Percentiles rank a stretch among this genome's conserved stretches.
Conservation (phyloP, 2,888 invertebrate genomes). For the Drosophila quinaria region DNA sequence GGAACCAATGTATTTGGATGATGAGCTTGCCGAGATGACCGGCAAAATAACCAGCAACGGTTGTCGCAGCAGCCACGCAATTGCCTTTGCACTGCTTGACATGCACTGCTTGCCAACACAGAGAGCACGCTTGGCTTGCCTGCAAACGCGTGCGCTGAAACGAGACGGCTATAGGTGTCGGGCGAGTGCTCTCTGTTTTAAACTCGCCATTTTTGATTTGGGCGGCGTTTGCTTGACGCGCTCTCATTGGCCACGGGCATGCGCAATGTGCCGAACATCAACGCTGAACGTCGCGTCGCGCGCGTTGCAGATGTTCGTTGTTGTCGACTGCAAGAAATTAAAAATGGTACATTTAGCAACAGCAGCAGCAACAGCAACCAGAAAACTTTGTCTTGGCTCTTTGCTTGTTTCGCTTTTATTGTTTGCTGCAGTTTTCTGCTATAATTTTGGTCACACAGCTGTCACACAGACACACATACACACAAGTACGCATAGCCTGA, state of each 20-base stretch:
- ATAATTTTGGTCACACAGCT: conserved; percentile 83
- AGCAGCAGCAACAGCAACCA: conserved; percentile 20
- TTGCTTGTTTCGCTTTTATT: conserved; percentile 70
- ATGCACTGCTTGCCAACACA: conserved; percentile 46
- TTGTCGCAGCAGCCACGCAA: conserved; percentile 33
- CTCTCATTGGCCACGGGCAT: conserved; percentile 82
- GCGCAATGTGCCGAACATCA: conserved; percentile 68
- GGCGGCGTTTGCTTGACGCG: conserved; percentile 81
- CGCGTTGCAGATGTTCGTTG: conserved; percentile 74
- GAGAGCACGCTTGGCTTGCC: conserved; percentile 5
- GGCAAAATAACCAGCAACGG: conserved; percentile 44
- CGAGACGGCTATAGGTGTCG: conserved; percentile 34
- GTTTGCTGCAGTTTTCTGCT: conserved; percentile 71
- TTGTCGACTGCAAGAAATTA: conserved; percentile 75
- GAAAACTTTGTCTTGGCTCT: conserved; percentile 69
- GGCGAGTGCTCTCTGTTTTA: conserved; percentile 59
- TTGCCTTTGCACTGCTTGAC: conserved; percentile 58
- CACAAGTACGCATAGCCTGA: conserved; percentile 47
- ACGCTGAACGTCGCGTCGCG: conserved; percentile 26
- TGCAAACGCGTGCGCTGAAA: conserved; percentile 32
- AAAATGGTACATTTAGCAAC: conserved; percentile 78
- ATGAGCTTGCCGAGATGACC: conserved; percentile 62
- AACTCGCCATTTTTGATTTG: conserved; percentile 85
- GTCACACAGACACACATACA: conserved; percentile 66
- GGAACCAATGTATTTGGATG: conserved; percentile 37